phyloP scores from a whole-genome alignment of 1,140 invertebrate genomes.

The Lepidotrigona ventralis region DNA sequence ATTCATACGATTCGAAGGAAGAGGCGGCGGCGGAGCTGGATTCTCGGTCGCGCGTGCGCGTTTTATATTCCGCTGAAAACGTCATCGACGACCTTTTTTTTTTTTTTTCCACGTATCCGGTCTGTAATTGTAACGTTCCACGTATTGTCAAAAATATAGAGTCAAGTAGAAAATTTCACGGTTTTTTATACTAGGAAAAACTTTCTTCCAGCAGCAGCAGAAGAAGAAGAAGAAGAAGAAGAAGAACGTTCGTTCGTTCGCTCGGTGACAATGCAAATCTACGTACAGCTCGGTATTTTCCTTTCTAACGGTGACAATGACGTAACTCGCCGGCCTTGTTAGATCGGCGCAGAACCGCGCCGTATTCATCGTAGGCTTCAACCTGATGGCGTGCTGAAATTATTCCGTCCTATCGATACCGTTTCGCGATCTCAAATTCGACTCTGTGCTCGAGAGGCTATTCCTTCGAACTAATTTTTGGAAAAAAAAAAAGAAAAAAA shows the following conservation, averaged over 20 bases:
- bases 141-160: neutral
- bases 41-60: conserved; percentile 34
- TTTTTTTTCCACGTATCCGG: neutral
- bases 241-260: too few species aligned
- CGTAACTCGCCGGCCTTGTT: conserved; percentile 27
- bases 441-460: too few species aligned
- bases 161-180: neutral
- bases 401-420: too few species aligned
- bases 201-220: too few species aligned
- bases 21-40: neutral
- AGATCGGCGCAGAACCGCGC: conserved; percentile 2
- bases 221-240: too few species aligned
- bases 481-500: too few species aligned
- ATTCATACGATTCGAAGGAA: conserved; percentile 60
- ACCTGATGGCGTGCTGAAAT: too few species aligned
- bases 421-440: too few species aligned
- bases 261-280: neutral
- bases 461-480: too few species aligned
- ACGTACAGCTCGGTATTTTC: neutral
- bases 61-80: neutral
- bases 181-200: too few species aligned
- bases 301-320: conserved; percentile 31
- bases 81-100: neutral
- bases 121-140: neutral
- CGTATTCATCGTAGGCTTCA: neutral